Evolutionary conservation across 2,113 vertebrate genomes (phyloP).

Genomic region (Apaloderma vittatum): DNA sequence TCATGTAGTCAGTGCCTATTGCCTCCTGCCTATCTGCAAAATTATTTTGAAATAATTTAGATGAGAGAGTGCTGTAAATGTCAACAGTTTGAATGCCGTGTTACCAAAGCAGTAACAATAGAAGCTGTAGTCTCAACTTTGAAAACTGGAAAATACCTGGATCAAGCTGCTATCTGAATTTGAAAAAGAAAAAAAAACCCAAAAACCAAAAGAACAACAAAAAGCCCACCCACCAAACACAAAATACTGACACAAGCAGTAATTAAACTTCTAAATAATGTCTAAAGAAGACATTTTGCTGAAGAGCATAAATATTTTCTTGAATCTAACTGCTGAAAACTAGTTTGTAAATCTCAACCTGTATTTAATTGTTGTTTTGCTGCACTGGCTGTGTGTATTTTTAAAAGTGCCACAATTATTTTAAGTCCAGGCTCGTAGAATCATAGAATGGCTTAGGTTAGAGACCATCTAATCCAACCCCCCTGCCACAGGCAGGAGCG

Average conservation of each 20-base stretch:
- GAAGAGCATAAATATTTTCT: not conserved
- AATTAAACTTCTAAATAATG: not conserved
- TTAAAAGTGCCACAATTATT: not conserved
- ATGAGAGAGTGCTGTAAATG: not conserved
- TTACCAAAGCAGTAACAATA: not conserved
- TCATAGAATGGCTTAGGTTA: too few relatives aligned
- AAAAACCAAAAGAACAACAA: not conserved
- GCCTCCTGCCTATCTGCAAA: not conserved
- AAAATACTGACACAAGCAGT: not conserved
- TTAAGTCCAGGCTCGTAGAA: too few relatives aligned
- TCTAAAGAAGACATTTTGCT: not conserved
- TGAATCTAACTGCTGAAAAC: not conserved
- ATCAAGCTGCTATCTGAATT: not conserved
- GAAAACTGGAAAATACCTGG: not conserved
- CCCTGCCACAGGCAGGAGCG: too few relatives aligned
- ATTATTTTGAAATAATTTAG: not conserved
- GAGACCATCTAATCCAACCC: too few relatives aligned
- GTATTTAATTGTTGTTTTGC: not conserved
- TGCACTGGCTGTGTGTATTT: not conserved
- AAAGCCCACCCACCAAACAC: not conserved
- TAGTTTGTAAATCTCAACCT: not conserved
- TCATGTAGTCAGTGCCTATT: not conserved
- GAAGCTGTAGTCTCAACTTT: not conserved
- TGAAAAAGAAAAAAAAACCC: not conserved
- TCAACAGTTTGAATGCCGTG: not conserved